Percentiles rank a stretch among this genome's conserved stretches.
These are phyloP conservation scores for Pandemis cinnamomeana DNA, from an alignment of 2,888 invertebrate species.

Conservation along the genomic window DNA sequence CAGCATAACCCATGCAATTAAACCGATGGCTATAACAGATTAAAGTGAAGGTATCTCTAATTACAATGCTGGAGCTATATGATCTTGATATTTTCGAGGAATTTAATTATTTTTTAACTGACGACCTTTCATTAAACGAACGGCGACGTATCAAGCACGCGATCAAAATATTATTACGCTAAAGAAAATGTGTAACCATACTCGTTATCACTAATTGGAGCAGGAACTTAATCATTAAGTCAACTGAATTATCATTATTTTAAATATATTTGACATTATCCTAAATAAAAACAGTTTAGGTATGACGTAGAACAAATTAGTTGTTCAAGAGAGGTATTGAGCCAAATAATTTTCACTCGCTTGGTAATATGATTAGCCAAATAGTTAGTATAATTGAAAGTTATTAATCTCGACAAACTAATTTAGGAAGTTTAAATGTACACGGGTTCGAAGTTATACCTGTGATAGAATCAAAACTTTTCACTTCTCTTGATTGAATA, in stretches of 20 bases:
- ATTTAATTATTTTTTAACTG: not conserved
- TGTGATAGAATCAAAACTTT: no score
- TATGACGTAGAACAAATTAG: not conserved
- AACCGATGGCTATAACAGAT: not conserved
- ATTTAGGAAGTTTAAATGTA: not conserved
- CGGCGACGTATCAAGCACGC: slow-evolving; percentile 14
- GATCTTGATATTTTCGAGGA: not conserved
- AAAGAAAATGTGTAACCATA: not conserved
- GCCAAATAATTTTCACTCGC: not conserved
- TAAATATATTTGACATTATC: not conserved
- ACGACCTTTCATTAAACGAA: slow-evolving; percentile 7
- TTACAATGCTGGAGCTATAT: not conserved
- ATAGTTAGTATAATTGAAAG: not conserved
- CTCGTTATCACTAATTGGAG: not conserved
- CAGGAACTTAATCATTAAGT: not conserved
- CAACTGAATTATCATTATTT: not conserved
- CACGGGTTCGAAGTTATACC: no score
- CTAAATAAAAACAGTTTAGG: not conserved
- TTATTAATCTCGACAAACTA: not conserved
- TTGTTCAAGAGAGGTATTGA: not conserved
- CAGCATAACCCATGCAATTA: not conserved
- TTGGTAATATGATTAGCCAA: not conserved
- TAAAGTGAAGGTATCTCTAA: not conserved
- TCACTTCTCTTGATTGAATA: no score
- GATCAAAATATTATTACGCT: slow-evolving; percentile 13